These are phyloP conservation scores for Thereva unica DNA, from an alignment of 2,888 invertebrate species.

Conservation along the genomic window DNA sequence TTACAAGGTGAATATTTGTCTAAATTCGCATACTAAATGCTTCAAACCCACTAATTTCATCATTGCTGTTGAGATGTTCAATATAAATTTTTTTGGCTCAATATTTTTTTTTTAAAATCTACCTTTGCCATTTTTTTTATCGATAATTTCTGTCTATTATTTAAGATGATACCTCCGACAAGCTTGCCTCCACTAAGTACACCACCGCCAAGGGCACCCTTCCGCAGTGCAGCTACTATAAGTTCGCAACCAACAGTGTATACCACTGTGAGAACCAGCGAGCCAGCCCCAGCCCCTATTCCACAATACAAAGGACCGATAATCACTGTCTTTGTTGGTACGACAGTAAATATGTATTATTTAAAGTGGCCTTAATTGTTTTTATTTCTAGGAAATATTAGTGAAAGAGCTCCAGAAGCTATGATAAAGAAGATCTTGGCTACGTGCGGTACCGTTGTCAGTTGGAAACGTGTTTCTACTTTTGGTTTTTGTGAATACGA, in stretches of 20 bases:
- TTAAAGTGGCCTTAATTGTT: slow-evolving; percentile 3
- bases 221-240: slow-evolving; percentile 59
- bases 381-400: slow-evolving; percentile 72
- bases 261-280: slow-evolving; percentile 45
- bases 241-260: slow-evolving; percentile 58
- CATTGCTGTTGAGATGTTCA: too few relatives aligned
- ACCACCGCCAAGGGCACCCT: slow-evolving; percentile 54
- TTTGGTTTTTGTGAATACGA: slow-evolving; percentile 99
- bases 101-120: too few relatives aligned
- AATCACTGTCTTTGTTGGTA: slow-evolving; percentile 96
- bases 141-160: slow-evolving; percentile 38
- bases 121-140: too few relatives aligned
- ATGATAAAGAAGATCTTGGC: slow-evolving; percentile 91
- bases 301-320: slow-evolving; percentile 72
- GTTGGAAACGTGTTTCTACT: slow-evolving; percentile 97
- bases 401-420: slow-evolving; percentile 91
- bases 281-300: slow-evolving; percentile 50
- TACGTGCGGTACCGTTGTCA: slow-evolving; percentile 91
- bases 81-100: too few relatives aligned
- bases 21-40: too few relatives aligned
- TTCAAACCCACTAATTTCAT: too few relatives aligned
- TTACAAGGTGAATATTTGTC: too few relatives aligned
- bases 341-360: slow-evolving; percentile 18
- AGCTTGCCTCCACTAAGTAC: slow-evolving; percentile 56
- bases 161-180: slow-evolving; percentile 62